A percentile compares a stretch with the other conserved stretches of the same genome.
phyloP scores from a whole-genome alignment of 1,140 invertebrate species.

The Proales similis region DNA sequence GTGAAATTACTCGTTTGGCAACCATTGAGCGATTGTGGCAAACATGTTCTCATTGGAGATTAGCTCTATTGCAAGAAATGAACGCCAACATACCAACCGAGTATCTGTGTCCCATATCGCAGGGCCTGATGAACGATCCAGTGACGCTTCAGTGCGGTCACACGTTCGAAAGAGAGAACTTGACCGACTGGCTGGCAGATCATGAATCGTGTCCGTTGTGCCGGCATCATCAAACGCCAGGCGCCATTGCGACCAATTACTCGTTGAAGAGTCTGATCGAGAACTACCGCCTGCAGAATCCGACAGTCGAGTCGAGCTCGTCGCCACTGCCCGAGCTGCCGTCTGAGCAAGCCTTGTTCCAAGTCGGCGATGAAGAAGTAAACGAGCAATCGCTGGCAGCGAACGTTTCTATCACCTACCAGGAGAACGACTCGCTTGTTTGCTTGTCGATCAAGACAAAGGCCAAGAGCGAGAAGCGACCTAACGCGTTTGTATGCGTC shows the following conservation, averaged over 20 bases:
- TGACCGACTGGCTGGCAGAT: background rate
- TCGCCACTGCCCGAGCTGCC: too few species aligned
- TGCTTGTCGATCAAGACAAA: background rate
- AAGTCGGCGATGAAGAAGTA: too few species aligned
- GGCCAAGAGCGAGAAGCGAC: background rate
- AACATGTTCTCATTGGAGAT: too few species aligned
- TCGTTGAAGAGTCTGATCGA: constrained; percentile 26
- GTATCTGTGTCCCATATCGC: constrained; percentile 28
- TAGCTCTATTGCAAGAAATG: too few species aligned
- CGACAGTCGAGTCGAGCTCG: too few species aligned
- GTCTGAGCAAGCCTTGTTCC: too few species aligned
- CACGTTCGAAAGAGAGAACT: constrained; percentile 8
- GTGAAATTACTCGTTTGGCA: too few species aligned
- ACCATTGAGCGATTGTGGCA: too few species aligned
- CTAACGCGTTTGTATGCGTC: constrained; percentile 22
- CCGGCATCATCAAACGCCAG: background rate
- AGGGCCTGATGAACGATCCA: constrained; percentile 4
- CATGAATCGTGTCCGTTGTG: constrained; percentile 16
- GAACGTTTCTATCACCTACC: too few species aligned
- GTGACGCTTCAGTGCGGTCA: constrained; percentile 21
- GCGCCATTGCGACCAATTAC: constrained; percentile 11
- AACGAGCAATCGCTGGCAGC: too few species aligned
- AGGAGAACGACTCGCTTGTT: too few species aligned
- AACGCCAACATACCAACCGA: background rate
- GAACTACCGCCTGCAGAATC: too few species aligned